phyloP scores from a whole-genome alignment of 2,113 vertebrate species.

The Geothlypis trichas region DNA sequence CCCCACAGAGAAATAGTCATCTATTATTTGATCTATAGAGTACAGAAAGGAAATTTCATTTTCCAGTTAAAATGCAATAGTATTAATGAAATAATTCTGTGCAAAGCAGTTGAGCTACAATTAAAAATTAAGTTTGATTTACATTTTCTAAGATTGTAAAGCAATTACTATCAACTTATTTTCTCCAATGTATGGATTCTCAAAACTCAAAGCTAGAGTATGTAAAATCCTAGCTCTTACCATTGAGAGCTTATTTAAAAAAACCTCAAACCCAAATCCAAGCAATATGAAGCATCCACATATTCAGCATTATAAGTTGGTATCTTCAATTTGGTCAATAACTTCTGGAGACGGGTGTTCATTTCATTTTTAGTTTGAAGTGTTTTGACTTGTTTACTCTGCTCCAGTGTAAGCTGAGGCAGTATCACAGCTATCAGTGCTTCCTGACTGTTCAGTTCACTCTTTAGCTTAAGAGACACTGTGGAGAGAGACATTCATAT shows the following conservation, averaged over 20 bases:
- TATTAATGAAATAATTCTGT: not conserved
- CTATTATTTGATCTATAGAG: not conserved
- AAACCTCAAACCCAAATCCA: not conserved
- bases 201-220: not conserved
- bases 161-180: not conserved
- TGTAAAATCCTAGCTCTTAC: not conserved
- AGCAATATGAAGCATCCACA: not conserved
- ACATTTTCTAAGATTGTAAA: not conserved
- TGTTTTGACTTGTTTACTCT: conserved; percentile 52
- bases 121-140: not conserved
- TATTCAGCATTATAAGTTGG: not conserved
- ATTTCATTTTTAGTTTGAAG: conserved; percentile 58
- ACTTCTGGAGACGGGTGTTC: conserved; percentile 56
- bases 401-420: conserved; percentile 18
- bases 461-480: conserved; percentile 58
- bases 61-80: not conserved
- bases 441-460: conserved; percentile 59
- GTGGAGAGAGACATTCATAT: conserved; percentile 45
- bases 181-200: not conserved
- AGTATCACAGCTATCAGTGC: conserved; percentile 14
- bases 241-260: not conserved
- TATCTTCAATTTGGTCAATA: conserved; percentile 77
- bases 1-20: not conserved
- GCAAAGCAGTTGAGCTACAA: not conserved
- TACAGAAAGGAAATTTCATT: not conserved